These are phyloP conservation scores for Prunella fulvescens DNA, from an alignment of 2,113 vertebrate genomes.

Conservation along the genomic window DNA sequence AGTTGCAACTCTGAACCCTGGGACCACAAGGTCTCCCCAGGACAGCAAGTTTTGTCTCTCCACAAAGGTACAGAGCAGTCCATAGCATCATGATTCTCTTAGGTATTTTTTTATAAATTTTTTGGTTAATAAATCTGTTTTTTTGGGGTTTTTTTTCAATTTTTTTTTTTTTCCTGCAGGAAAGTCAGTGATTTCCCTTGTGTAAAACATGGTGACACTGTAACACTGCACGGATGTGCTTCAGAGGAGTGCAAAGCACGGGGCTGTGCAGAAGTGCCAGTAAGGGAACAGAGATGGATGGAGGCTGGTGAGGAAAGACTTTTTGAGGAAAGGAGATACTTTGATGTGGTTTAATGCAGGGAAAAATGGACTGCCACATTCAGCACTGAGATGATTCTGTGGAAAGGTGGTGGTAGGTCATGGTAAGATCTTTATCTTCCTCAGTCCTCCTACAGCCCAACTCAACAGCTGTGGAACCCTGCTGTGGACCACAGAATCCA, in stretches of 20 bases:
- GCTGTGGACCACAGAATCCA: neutral
- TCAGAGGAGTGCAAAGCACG: neutral
- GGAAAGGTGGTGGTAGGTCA: neutral
- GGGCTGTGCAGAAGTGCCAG: neutral
- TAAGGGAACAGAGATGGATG: neutral
- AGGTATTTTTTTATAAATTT: neutral
- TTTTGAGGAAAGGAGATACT: neutral
- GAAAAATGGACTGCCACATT: neutral
- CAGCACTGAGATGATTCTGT: neutral
- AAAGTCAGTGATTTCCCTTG: neutral
- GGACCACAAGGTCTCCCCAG: neutral
- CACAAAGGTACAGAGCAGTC: neutral
- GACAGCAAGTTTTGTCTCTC: neutral
- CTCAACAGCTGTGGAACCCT: accelerated
- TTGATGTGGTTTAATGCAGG: neutral
- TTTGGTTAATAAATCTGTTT: accelerated
- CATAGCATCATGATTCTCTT: neutral
- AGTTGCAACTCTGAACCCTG: neutral
- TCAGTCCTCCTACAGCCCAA: neutral
- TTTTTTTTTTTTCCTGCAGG: neutral
- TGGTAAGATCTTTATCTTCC: neutral
- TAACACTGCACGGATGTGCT: neutral
- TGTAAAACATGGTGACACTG: neutral
- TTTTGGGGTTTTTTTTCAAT: no score
- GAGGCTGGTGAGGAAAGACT: neutral